Base-by-base conservation (phyloP, 1,140 invertebrate genomes). In the Carcinoscorpius rotundicauda region DNA sequence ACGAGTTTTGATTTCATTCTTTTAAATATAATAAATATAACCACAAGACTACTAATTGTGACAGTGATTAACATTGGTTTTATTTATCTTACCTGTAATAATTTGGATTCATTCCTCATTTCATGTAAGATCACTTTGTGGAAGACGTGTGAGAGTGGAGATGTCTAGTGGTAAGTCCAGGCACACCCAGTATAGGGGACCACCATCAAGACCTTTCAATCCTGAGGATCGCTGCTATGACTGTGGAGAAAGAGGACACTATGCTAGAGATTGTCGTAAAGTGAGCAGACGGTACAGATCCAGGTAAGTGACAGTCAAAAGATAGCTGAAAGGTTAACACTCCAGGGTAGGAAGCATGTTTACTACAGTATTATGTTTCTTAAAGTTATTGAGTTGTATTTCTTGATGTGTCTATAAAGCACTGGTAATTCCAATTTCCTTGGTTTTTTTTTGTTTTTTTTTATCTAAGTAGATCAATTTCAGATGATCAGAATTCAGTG, bases 181-280 rank as follows among this genome's bases (percentile, higher is more conserved):
- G 29, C 77, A 66, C 9, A 62, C 76, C 8, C 77, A 79, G 65
- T 75, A 76, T 29, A 76, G 78, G 74, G 66, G 74, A 55, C 65
- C 66, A 72, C 62, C 72, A 69, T 51, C 63, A 48, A 81, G 84
- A 64, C 79, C 85, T 4, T 90, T 88, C 72, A 83, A 88, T 72
- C 87, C 88, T 2, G 86, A 90, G 72, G 89, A 93, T 77, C 83
- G 87, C 63, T 95, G 92, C 76, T 95, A 94, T 76, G 91, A 94
- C 73, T 95, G 93, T 78, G 91, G 91, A 6, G 88, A 91, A 70
- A 80, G 88, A 60, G 92, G 92, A 4, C 92, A 96, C 73, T 95
- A 93, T 78, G 91, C 91, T 59, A 82, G 91, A 69, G 91, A 95
- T 75, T 95, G 92, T 74, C 83, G 83, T 49, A 80, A 84, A 67